Evolutionary conservation across 2,113 vertebrate genomes (phyloP).

Genomic region (Circaetus gallicus): DNA sequence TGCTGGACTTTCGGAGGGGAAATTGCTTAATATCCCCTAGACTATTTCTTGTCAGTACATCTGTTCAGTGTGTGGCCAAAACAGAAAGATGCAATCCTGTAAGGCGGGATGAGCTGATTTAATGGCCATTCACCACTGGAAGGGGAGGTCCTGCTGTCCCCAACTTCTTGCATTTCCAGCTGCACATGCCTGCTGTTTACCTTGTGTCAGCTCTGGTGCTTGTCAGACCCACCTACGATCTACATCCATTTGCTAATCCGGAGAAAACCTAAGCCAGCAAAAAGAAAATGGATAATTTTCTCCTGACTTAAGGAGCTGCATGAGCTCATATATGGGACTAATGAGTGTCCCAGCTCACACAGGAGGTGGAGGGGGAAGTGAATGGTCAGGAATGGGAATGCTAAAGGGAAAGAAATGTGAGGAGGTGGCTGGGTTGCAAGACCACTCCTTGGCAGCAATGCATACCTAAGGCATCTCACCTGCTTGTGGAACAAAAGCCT

Average conservation of each 20-base stretch:
- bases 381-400: background rate
- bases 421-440: background rate
- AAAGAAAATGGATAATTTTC: background rate
- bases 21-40: background rate
- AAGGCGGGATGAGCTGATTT: background rate
- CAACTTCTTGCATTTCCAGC: background rate
- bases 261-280: background rate
- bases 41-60: background rate
- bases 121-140: background rate
- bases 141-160: background rate
- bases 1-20: background rate
- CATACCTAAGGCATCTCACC: background rate
- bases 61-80: background rate
- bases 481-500: background rate
- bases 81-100: background rate
- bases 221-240: background rate
- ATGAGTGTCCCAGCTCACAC: background rate
- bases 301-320: background rate
- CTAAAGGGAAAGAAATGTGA: background rate
- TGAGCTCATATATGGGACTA: background rate
- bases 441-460: background rate
- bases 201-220: background rate
- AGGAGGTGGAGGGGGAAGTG: background rate
- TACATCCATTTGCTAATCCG: background rate
- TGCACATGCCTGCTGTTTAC: rapidly evolving